Evolutionary conservation across 2,888 invertebrate species (phyloP).

Genomic region (Orchesella flavescens): DNA sequence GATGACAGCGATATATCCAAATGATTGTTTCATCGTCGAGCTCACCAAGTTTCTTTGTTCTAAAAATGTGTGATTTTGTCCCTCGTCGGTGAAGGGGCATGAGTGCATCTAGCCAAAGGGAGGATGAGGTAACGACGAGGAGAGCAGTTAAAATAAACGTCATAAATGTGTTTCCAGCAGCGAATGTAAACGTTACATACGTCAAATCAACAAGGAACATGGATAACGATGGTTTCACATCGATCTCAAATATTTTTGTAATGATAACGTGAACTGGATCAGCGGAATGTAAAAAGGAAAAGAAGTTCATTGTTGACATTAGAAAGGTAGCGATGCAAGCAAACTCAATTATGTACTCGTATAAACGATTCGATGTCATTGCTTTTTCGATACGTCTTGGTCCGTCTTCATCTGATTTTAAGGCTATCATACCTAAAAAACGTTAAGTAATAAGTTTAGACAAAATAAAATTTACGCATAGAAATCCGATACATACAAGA

Average conservation of each 20-base stretch:
- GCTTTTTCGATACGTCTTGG: background rate
- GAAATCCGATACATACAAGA: too few species aligned
- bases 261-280: constrained; percentile 18
- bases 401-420: background rate
- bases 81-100: background rate
- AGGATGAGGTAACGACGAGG: background rate
- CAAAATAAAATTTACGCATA: too few species aligned
- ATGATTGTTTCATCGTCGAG: background rate
- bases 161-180: constrained; percentile 29
- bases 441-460: too few species aligned
- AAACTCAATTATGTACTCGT: background rate
- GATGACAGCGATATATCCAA: constrained; percentile 8
- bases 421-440: background rate
- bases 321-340: background rate
- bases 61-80: background rate
- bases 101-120: constrained; percentile 1
- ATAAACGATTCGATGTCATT: background rate
- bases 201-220: background rate
- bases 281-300: constrained; percentile 10
- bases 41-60: background rate
- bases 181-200: constrained; percentile 1
- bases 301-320: background rate
- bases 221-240: background rate
- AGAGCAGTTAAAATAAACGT: background rate
- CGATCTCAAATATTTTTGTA: background rate